These are phyloP conservation scores for Eidolon dupreanum DNA, from an alignment of 2,797 vertebrate species.

Conservation along the genomic window DNA sequence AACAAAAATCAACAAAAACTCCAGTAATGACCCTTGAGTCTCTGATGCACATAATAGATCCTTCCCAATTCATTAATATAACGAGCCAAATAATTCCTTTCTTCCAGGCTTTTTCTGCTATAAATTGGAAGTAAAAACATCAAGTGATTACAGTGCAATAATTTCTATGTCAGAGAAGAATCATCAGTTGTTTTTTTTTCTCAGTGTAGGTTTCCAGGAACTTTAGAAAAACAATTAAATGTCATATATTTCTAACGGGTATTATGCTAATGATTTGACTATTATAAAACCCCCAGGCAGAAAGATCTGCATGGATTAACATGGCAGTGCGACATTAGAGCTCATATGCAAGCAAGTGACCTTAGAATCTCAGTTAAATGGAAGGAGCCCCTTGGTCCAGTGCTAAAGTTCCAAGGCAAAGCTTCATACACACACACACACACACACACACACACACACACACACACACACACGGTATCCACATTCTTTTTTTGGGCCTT, in stretches of 20 bases:
- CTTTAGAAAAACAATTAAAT: conserved; percentile 30
- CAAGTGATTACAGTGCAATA: not conserved
- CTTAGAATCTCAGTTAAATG: conserved; percentile 25
- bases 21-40: not conserved
- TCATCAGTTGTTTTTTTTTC: not conserved
- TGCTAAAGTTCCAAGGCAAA: conserved; percentile 5
- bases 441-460: too few relatives aligned
- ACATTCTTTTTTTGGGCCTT: not conserved
- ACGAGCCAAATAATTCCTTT: conserved; percentile 28
- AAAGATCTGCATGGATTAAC: not conserved
- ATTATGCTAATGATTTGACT: not conserved
- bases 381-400: not conserved
- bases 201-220: conserved; percentile 10
- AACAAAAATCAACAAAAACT: conserved; percentile 13
- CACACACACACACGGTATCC: not conserved
- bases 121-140: conserved; percentile 4
- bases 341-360: not conserved
- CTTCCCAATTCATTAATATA: conserved; percentile 19
- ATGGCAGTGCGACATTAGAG: not conserved
- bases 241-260: conserved; percentile 11
- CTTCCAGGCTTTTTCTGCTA: conserved; percentile 28
- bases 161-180: conserved; percentile 30
- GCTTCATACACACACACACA: not conserved
- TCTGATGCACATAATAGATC: not conserved
- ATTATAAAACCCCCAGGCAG: not conserved